Conservation (phyloP, 2,113 vertebrate genomes). For the Aspiorhynchus laticeps region DNA sequence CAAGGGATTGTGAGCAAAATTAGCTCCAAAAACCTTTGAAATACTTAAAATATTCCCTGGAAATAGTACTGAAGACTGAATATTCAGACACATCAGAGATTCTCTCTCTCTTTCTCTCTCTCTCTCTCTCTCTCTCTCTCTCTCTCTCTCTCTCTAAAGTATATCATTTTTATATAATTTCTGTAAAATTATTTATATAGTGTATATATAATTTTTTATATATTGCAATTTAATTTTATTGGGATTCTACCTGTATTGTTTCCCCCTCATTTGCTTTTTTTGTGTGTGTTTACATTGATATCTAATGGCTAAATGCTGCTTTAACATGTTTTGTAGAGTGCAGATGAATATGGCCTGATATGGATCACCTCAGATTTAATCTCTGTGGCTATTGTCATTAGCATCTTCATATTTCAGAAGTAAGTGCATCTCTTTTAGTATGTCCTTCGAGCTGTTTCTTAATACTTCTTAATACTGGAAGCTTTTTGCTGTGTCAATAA, state of each 20-base stretch:
- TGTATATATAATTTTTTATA: neutral
- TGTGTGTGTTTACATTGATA: neutral
- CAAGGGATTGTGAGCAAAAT: neutral
- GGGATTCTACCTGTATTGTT: neutral
- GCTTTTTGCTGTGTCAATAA: neutral
- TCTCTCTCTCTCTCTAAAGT: too few species aligned
- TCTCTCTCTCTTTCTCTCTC: too few species aligned
- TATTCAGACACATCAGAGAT: neutral
- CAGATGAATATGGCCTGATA: slow-evolving; percentile 86
- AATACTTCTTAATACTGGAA: neutral
- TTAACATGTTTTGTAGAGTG: slow-evolving; percentile 80
- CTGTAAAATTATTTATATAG: neutral
- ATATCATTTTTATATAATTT: too few species aligned
- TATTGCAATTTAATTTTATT: neutral
- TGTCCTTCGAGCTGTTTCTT: neutral
- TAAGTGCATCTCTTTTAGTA: slow-evolving; percentile 75
- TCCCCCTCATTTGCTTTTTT: neutral
- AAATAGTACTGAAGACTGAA: neutral
- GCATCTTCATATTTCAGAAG: slow-evolving; percentile 94
- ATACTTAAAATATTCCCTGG: neutral
- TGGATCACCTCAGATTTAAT: slow-evolving; percentile 92
- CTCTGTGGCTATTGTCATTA: slow-evolving; percentile 85
- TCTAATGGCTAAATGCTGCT: slow-evolving; percentile 46
- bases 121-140: too few species aligned
- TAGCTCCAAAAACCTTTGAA: neutral